A percentile compares a stretch with the other conserved stretches of the same genome.
phyloP scores from a whole-genome alignment of 2,113 vertebrate species.

The Alethe castanea region DNA sequence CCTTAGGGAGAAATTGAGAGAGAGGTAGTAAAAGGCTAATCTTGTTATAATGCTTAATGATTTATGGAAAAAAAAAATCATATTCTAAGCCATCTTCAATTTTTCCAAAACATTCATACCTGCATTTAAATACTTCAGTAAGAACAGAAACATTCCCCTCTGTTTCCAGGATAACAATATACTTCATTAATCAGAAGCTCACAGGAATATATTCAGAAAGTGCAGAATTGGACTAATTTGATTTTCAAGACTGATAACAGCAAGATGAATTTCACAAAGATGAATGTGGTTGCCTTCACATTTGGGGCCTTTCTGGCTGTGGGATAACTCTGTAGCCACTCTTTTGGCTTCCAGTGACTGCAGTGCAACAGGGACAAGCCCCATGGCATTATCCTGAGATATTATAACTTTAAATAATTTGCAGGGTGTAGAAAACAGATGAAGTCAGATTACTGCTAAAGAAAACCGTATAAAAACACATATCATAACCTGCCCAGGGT shows the following conservation, averaged over 20 bases:
- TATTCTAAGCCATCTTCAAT: not conserved
- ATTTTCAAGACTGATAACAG: not conserved
- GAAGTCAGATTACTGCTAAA: not conserved
- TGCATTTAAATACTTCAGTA: not conserved
- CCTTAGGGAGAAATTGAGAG: not conserved
- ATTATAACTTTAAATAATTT: not conserved
- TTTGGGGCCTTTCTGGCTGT: not conserved
- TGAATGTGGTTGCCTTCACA: rapidly evolving
- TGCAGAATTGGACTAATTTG: not conserved
- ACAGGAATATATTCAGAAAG: not conserved
- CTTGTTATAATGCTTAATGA: constrained; percentile 14
- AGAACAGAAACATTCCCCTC: not conserved
- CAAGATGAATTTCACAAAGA: not conserved
- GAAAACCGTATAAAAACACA: not conserved
- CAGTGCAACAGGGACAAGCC: not conserved
- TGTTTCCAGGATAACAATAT: not conserved
- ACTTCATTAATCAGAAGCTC: not conserved
- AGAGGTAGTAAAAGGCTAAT: not conserved
- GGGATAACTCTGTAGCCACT: not conserved
- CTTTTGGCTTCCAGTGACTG: not conserved
- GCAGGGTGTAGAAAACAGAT: not conserved
- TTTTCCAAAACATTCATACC: not conserved
- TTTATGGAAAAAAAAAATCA: not conserved
- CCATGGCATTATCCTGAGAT: not conserved
- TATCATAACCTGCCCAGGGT: not conserved